These are phyloP conservation scores for Pasiphila rectangulata DNA, from an alignment of 2,888 invertebrate species.

Conservation along the genomic window DNA sequence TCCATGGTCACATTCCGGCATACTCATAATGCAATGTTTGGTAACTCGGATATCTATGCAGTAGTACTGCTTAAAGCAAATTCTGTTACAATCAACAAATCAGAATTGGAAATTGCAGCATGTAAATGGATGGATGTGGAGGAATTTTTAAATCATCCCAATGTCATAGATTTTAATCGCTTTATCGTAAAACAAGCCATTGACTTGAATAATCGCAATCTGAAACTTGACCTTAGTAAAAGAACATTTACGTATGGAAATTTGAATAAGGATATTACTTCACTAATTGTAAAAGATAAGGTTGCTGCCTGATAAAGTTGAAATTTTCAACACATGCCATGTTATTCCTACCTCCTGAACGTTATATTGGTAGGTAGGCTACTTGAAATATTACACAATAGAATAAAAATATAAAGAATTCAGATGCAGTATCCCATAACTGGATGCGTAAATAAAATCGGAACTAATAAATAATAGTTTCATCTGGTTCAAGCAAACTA, in stretches of 20 bases:
- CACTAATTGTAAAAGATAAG: slow-evolving; percentile 56
- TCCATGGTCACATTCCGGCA: slow-evolving; percentile 90
- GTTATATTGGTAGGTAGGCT: too few relatives aligned
- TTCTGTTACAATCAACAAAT: slow-evolving; percentile 83
- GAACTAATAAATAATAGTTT: too few relatives aligned
- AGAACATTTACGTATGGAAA: slow-evolving; percentile 56
- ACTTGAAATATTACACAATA: too few relatives aligned
- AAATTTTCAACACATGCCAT: too few relatives aligned
- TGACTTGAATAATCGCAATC: slow-evolving; percentile 82
- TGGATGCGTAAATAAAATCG: too few relatives aligned
- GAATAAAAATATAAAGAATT: too few relatives aligned
- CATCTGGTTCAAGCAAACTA: too few relatives aligned
- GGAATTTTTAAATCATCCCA: slow-evolving; percentile 85
- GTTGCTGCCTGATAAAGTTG: too few relatives aligned
- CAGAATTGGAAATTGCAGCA: slow-evolving; percentile 88
- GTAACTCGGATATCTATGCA: slow-evolving; percentile 93
- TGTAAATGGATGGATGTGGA: slow-evolving; percentile 91
- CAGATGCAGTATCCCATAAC: too few relatives aligned
- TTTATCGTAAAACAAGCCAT: slow-evolving; percentile 84
- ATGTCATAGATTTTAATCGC: slow-evolving; percentile 87
- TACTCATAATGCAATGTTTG: slow-evolving; percentile 86
- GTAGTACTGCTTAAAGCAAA: slow-evolving; percentile 86
- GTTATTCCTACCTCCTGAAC: too few relatives aligned
- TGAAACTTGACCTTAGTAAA: slow-evolving; percentile 81
- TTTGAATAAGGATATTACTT: slow-evolving; percentile 56